Evolutionary conservation across 2,797 vertebrate genomes (phyloP).

Genomic region (Acanthurus lineatus): DNA sequence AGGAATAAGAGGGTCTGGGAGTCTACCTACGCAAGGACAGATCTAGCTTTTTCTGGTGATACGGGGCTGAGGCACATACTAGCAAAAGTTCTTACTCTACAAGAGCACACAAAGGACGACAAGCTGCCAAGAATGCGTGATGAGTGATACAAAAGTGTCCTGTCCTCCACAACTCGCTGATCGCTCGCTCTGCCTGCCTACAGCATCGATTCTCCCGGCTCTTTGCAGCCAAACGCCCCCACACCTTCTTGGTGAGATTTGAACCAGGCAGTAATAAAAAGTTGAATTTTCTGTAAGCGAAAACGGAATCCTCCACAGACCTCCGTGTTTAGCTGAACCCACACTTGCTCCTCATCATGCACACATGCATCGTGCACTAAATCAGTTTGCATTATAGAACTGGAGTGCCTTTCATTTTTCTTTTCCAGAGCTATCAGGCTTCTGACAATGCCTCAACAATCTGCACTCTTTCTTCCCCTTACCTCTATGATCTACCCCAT

Average conservation of each 20-base stretch:
- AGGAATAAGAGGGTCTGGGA: slow-evolving; percentile 22
- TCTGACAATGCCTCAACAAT: slow-evolving; percentile 42
- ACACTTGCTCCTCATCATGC: slow-evolving; percentile 53
- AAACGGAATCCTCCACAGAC: slow-evolving; percentile 59
- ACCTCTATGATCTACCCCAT: slow-evolving; percentile 43
- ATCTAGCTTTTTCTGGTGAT: slow-evolving; percentile 39
- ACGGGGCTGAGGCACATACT: slow-evolving; percentile 17
- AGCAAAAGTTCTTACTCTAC: slow-evolving; percentile 33
- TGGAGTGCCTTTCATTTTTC: slow-evolving; percentile 35
- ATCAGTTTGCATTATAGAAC: slow-evolving; percentile 43
- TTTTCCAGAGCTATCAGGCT: slow-evolving; percentile 20
- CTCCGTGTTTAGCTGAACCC: slow-evolving; percentile 60
- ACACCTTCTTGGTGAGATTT: slow-evolving; percentile 55
- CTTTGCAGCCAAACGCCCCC: slow-evolving; percentile 70
- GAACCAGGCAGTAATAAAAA: slow-evolving; percentile 58
- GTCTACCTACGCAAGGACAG: slow-evolving; percentile 44
- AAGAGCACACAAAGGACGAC: slow-evolving; percentile 49
- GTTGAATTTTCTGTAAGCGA: slow-evolving; percentile 54
- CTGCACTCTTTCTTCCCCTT: slow-evolving; percentile 19
- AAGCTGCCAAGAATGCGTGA: slow-evolving; percentile 63
- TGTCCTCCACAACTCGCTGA: slow-evolving; percentile 53
- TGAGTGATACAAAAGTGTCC: slow-evolving; percentile 59
- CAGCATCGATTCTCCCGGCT: slow-evolving; percentile 65
- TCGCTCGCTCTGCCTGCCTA: slow-evolving; percentile 64
- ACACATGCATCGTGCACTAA: slow-evolving; percentile 44